Conservation (phyloP, 2,888 invertebrate species). For the Spatulosminthurus flaviceps region DNA sequence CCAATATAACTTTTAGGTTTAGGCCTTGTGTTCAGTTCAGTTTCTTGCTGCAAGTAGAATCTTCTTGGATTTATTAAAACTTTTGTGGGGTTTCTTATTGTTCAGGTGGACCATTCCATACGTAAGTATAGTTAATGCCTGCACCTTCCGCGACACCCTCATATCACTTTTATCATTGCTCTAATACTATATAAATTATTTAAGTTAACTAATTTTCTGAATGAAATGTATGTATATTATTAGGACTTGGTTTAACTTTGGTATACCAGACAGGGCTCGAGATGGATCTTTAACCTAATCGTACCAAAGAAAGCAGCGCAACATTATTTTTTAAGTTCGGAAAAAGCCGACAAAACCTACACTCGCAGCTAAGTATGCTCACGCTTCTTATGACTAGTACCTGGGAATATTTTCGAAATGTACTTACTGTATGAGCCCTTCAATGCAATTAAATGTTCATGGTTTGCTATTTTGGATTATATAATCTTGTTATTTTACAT, state of each 20-base stretch:
- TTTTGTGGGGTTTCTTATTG: too few relatives aligned
- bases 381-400: constrained; percentile 7
- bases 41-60: too few relatives aligned
- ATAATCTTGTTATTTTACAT: background rate
- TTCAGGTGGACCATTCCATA: too few relatives aligned
- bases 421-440: background rate
- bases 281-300: background rate
- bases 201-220: background rate
- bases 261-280: background rate
- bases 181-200: too few relatives aligned
- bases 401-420: background rate
- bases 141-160: too few relatives aligned
- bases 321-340: constrained; percentile 12
- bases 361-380: background rate
- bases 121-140: too few relatives aligned
- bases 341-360: background rate
- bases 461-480: background rate
- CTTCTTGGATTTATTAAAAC: too few relatives aligned
- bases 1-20: too few relatives aligned
- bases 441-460: constrained; percentile 19
- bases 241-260: background rate
- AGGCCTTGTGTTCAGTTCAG: too few relatives aligned
- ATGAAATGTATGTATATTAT: background rate
- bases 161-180: too few relatives aligned
- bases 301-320: background rate